Evolutionary conservation across 2,888 invertebrate species (phyloP), one percentile per base, ranked within the genome.

Genomic region (Scrobipalpa atriplicella): DNA sequence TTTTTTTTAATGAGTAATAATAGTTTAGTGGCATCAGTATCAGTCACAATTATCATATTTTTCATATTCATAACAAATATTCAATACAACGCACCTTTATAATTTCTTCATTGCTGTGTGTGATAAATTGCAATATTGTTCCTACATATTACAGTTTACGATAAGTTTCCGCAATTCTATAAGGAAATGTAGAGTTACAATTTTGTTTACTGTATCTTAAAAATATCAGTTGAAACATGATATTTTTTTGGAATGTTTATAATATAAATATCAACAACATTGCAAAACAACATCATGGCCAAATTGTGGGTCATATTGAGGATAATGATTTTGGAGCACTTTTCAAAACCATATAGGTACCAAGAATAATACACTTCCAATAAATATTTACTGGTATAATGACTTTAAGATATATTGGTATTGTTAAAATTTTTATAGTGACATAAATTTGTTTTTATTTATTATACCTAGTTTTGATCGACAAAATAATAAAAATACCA

Each of bases 171-270:
- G 75, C 73, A 72, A 72, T 71, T 72, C 73, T 76, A 82, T 79
- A 83, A 83, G 81, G 81, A 83, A 85, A 83, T 81, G 73, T 77
- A 78, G 74, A 69, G 70, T 68, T 69, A 69, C 67, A 71, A 75
- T 74, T 73, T 73, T 70, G 67, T 67, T 75, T 71, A 75, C 75
- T 70, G 67, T 72, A 73, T 38, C 47, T 62, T 39, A 61, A 65
- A 56, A 71, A 68, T 69, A 76, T 75, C 73, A 70, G 71, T 80
- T 72, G 78, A 79, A 84, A 83, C 77, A 71, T 71, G 78, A 83
- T 81, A 80, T 75, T 73, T 72, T 75, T 75, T 79, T 71, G 72
- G 75, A 78, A 72, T 69, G 67, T 72, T 78, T 79, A 79, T 79
- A 81, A 79, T 79, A 79, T 79, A 81, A 79, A 81, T 79, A 77